Base-by-base conservation (phyloP, 1,140 invertebrate species). In the Carcinoscorpius rotundicauda region DNA sequence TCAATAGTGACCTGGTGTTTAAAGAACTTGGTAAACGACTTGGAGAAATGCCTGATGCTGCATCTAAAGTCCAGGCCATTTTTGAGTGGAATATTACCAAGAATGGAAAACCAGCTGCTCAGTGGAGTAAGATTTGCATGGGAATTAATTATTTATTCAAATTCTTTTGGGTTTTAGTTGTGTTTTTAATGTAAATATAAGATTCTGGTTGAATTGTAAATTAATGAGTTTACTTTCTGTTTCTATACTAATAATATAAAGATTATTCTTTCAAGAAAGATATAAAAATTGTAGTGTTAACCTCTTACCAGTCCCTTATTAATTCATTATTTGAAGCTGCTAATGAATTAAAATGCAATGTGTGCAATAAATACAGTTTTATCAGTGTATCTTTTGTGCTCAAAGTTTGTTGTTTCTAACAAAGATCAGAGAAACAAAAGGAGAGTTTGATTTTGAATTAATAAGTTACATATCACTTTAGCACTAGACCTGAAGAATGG, bases 11-110 rank as follows among this genome's bases (percentile, higher is more conserved):
- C 75, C 83, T 82, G 6, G 80, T 95, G 57, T 96, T 95, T 74
- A 77, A 82, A 59, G 83, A 84, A 71, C 91, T 96, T 61, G 78
- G 79, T 62, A 82, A 87, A 63, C 83, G 86, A 63, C 76, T 93
- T 0, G 83, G 87, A 72, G 78, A 78, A 29, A 82, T 89, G 73
- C 83, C 84, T 4, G 83, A 81, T 6, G 81, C 89, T 71, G 86
- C 83, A 1, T 89, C 90, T 75, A 83, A 85, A 73, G 79, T 95
- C 6, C 89, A 90, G 70, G 90, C 85, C 8, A 79, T 94, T 9
- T 93, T 90, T 75, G 74, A 87, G 29, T 96, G 91, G 77, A 87
- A 89, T 71, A 89, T 96, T 70, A 87, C 86, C 4, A 82, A 85
- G 66, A 82, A 86, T 77, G 89, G 88, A 70, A 86, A 89, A 77